Percentiles rank a stretch among this genome's conserved stretches.
Evolutionary conservation across 1,140 invertebrate species (phyloP).

Genomic region (Bombus pyrosoma): DNA sequence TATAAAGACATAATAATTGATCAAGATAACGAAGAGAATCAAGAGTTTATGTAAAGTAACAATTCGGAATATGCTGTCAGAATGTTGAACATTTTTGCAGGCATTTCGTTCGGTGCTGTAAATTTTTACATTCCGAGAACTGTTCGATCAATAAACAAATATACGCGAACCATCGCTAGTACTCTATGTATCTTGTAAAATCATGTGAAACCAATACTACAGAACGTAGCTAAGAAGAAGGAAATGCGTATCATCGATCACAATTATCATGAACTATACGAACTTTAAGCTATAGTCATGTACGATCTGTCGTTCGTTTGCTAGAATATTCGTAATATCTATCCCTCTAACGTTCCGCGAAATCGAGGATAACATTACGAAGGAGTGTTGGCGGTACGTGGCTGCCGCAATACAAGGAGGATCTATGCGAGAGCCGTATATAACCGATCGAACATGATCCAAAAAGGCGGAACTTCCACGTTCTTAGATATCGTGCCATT

Average conservation of each 20-base stretch:
- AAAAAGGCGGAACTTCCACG: constrained; percentile 44
- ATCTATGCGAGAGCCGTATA: constrained; percentile 10
- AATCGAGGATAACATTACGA: constrained; percentile 54
- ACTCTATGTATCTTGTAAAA: too few species aligned
- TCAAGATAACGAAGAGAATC: too few species aligned
- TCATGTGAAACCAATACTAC: too few species aligned
- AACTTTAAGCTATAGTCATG: neutral
- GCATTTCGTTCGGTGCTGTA: too few species aligned
- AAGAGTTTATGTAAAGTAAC: too few species aligned
- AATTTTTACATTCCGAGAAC: too few species aligned
- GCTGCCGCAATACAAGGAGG: constrained; percentile 6
- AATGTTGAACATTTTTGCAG: too few species aligned
- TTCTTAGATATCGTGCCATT: constrained; percentile 65
- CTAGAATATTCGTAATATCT: constrained; percentile 59
- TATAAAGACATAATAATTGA: too few species aligned
- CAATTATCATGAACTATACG: too few species aligned
- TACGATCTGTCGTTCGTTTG: constrained; percentile 20
- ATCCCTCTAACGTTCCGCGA: constrained; percentile 35
- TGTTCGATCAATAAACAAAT: too few species aligned
- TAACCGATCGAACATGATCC: constrained; percentile 31
- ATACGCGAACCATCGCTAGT: too few species aligned
- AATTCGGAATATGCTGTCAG: too few species aligned
- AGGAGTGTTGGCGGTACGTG: constrained; percentile 47
- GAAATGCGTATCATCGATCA: neutral
- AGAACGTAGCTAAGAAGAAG: neutral